Percentiles rank a stretch among this genome's conserved stretches.
phyloP scores from a whole-genome alignment of 2,888 invertebrate species.

The Hypolimnas misippus region DNA sequence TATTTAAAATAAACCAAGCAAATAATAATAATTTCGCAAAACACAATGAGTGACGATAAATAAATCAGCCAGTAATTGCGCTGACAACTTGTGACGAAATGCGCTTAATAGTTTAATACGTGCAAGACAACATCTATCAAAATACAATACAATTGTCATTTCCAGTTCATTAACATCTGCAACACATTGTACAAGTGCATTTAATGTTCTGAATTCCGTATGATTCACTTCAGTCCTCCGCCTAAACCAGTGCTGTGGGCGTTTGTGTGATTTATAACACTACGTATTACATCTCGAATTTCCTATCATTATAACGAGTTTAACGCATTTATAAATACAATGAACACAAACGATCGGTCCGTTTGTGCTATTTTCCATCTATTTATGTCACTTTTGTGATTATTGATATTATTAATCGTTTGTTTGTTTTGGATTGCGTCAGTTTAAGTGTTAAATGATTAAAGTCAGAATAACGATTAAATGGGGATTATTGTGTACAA shows the following conservation, averaged over 20 bases:
- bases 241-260: conserved; percentile 31
- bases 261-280: conserved; percentile 28
- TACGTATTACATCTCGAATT: conserved; percentile 27
- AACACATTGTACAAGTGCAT: conserved; percentile 38
- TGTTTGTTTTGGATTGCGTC: background rate
- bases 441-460: no score
- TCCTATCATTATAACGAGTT: conserved; percentile 32
- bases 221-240: conserved; percentile 39
- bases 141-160: conserved; percentile 15
- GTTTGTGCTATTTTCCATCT: conserved; percentile 16
- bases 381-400: background rate
- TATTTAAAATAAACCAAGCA: no score
- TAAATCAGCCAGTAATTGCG: no score
- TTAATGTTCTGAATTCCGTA: conserved; percentile 37
- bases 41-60: no score
- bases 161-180: conserved; percentile 23
- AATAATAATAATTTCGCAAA: no score
- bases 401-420: background rate
- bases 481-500: no score
- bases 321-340: conserved; percentile 29
- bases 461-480: no score
- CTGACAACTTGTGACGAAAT: no score
- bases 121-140: background rate
- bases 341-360: conserved; percentile 27
- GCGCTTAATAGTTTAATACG: no score